Conservation (phyloP, 2,797 vertebrate species). For the Lindbergichthys nudifrons region DNA sequence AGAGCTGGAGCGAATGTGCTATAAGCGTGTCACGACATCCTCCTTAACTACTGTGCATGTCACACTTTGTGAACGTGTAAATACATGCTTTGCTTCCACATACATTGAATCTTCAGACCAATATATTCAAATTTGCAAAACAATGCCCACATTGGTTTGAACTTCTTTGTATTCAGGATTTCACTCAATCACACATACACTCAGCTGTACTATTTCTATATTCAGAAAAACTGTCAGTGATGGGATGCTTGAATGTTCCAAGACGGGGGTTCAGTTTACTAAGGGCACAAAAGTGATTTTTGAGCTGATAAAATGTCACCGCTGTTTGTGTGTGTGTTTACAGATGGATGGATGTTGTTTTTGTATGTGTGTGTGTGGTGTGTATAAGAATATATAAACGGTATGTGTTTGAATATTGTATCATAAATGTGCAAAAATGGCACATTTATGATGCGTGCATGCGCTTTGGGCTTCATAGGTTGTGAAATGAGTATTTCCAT, state of each 20-base stretch:
- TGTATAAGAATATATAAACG: constrained; percentile 19
- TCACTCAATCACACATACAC: constrained; percentile 19
- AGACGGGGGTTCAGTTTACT: constrained; percentile 37
- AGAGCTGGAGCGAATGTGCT: constrained; percentile 22
- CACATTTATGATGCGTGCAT: constrained; percentile 33
- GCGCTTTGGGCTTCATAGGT: constrained; percentile 44
- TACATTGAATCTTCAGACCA: constrained; percentile 8
- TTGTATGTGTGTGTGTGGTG: constrained; percentile 13
- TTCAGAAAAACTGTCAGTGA: constrained; percentile 39
- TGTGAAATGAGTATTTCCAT: constrained; percentile 63
- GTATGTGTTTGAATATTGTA: constrained; percentile 29
- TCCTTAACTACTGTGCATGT: constrained; percentile 9
- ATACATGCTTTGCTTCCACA: neutral
- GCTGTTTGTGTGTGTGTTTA: constrained; percentile 31
- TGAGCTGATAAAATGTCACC: constrained; percentile 56
- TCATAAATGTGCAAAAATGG: constrained; percentile 33
- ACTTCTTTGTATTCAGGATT: constrained; percentile 35
- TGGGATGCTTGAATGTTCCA: constrained; percentile 42
- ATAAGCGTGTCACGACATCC: constrained; percentile 7
- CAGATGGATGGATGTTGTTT: constrained; percentile 23
- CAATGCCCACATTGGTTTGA: neutral
- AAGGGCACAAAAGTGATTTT: constrained; percentile 50
- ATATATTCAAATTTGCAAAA: constrained; percentile 21
- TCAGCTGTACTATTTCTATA: constrained; percentile 18
- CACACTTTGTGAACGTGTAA: constrained; percentile 6